Evolutionary conservation across 2,888 invertebrate genomes (phyloP).

Genomic region (Crioceris asparagi): DNA sequence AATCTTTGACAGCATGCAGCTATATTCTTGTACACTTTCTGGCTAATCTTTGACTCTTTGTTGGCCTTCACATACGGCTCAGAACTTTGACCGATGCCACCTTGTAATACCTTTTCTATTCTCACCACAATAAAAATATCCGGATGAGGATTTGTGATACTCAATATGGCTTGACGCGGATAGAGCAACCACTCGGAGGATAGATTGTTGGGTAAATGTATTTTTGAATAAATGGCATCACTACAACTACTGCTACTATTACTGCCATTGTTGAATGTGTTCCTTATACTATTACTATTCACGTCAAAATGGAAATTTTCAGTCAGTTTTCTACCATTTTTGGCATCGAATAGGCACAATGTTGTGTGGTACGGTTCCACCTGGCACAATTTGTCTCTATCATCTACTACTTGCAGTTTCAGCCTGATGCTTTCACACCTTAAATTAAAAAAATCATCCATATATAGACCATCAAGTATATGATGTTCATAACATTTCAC

Average conservation of each 20-base stretch:
- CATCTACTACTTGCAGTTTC: slow-evolving; percentile 49
- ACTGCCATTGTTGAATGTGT: slow-evolving; percentile 39
- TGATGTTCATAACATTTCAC: no score
- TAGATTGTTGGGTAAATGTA: slow-evolving; percentile 55
- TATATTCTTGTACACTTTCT: slow-evolving; percentile 73
- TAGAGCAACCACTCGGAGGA: slow-evolving; percentile 63
- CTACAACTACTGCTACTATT: slow-evolving; percentile 31
- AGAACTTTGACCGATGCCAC: slow-evolving; percentile 68
- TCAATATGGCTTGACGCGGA: slow-evolving; percentile 69
- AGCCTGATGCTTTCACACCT: slow-evolving; percentile 57
- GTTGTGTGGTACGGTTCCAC: slow-evolving; percentile 92
- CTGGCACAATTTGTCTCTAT: slow-evolving; percentile 60
- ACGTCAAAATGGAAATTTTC: slow-evolving; percentile 90
- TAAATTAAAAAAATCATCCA: no score
- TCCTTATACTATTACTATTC: slow-evolving; percentile 61
- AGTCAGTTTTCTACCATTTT: slow-evolving; percentile 75
- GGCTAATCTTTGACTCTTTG: slow-evolving; percentile 65
- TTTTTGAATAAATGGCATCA: slow-evolving; percentile 37
- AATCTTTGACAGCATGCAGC: slow-evolving; percentile 71
- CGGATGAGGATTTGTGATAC: slow-evolving; percentile 77
- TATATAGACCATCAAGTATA: no score
- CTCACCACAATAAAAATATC: slow-evolving; percentile 87
- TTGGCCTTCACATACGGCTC: slow-evolving; percentile 79
- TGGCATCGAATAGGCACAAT: slow-evolving; percentile 82
- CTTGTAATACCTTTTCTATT: slow-evolving; percentile 90